These are phyloP conservation scores for Drosophila elegans DNA, from an alignment of 1,140 invertebrate species.

Conservation along the genomic window DNA sequence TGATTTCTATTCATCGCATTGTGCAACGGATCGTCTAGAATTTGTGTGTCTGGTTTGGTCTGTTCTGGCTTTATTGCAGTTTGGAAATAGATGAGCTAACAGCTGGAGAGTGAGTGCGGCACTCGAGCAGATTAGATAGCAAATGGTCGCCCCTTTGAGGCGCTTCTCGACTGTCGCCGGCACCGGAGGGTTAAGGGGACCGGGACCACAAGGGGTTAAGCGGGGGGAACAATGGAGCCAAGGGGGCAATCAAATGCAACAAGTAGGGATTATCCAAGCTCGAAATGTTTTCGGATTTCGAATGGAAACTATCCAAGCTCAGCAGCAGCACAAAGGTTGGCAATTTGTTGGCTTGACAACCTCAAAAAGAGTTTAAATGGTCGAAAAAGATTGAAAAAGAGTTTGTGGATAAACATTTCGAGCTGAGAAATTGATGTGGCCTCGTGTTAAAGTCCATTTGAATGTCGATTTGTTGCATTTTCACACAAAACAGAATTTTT, in stretches of 20 bases:
- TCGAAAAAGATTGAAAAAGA: slow-evolving; percentile 10
- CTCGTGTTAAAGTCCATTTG: background rate
- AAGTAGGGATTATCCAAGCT: slow-evolving; percentile 52
- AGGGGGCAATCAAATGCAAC: slow-evolving; percentile 46
- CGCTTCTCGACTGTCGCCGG: background rate
- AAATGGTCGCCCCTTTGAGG: slow-evolving; percentile 57
- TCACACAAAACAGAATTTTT: background rate
- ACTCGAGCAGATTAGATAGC: slow-evolving; percentile 76
- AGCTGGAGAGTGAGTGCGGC: slow-evolving; percentile 76
- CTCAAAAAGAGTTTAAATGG: slow-evolving; percentile 39
- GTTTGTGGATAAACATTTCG: slow-evolving; percentile 6
- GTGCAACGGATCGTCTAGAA: slow-evolving; percentile 36
- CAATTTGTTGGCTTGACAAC: slow-evolving; percentile 50
- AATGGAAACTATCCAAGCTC: slow-evolving; percentile 12
- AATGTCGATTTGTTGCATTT: background rate
- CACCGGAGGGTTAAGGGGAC: background rate
- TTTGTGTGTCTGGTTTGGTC: slow-evolving; percentile 25
- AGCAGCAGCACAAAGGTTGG: slow-evolving; percentile 40
- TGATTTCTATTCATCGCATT: slow-evolving; percentile 52
- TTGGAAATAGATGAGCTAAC: slow-evolving; percentile 79
- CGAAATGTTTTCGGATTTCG: slow-evolving; percentile 25
- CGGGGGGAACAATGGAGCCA: slow-evolving; percentile 21
- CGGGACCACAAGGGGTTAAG: too few species aligned
- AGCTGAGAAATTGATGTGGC: slow-evolving; percentile 6
- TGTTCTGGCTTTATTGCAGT: slow-evolving; percentile 66